A percentile compares a stretch with the other conserved stretches of the same genome.
Conservation (phyloP, 2,113 vertebrate species). For the Coryphaenoides rupestris region DNA sequence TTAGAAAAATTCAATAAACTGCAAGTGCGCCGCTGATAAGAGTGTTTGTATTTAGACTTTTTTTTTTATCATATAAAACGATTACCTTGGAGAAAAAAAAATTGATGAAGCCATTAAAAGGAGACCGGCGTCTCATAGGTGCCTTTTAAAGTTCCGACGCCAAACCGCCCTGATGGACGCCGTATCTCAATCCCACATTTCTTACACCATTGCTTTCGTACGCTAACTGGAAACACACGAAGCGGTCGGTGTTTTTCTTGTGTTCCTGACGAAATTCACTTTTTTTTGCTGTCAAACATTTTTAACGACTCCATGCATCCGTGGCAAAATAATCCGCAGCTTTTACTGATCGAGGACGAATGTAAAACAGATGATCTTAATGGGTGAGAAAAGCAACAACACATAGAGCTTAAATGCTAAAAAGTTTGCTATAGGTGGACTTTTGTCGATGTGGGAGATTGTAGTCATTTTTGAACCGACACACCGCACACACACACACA, state of each 20-base stretch:
- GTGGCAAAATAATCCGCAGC: slow-evolving; percentile 24
- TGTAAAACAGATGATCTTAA: slow-evolving; percentile 49
- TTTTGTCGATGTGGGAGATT: slow-evolving; percentile 60
- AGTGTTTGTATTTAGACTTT: slow-evolving; percentile 68
- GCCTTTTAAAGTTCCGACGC: slow-evolving; percentile 69
- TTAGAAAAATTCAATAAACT: slow-evolving; percentile 61
- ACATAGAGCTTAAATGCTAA: slow-evolving; percentile 28
- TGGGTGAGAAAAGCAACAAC: slow-evolving; percentile 20
- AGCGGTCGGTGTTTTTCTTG: slow-evolving; percentile 20
- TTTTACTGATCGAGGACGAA: slow-evolving; percentile 45
- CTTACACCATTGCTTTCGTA: slow-evolving; percentile 22
- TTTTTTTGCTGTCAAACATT: slow-evolving; percentile 35
- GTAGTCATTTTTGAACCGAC: slow-evolving; percentile 62
- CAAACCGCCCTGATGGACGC: slow-evolving; percentile 59
- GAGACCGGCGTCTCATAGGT: slow-evolving; percentile 57
- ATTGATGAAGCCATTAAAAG: slow-evolving; percentile 71
- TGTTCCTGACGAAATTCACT: slow-evolving; percentile 20
- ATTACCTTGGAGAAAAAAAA: slow-evolving; percentile 68
- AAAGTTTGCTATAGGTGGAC: slow-evolving; percentile 44
- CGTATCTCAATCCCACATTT: slow-evolving; percentile 21
- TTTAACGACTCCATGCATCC: slow-evolving; percentile 26
- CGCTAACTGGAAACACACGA: slow-evolving; percentile 42
- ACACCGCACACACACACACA: slow-evolving; percentile 55
- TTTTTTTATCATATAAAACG: slow-evolving; percentile 79
- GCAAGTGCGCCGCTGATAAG: slow-evolving; percentile 72